Evolutionary conservation across 23 tunicate genomes (phyloP).

Genomic region (Styela clava): DNA sequence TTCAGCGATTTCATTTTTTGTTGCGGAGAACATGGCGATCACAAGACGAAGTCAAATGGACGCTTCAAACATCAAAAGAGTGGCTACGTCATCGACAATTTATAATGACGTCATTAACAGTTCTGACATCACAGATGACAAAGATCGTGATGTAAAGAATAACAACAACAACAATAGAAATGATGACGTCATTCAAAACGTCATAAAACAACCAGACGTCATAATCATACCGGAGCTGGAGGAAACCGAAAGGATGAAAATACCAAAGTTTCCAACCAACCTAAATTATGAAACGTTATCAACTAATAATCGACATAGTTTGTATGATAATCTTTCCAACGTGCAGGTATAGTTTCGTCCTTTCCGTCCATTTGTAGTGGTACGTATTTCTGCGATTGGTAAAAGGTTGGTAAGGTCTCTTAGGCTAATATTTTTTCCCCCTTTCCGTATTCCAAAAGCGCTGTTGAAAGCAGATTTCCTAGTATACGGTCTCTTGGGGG

Average conservation of each 20-base stretch:
- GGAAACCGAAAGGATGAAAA: too few relatives aligned
- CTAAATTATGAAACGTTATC: not conserved
- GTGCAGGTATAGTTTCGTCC: too few relatives aligned
- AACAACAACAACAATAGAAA: slow-evolving; percentile 1
- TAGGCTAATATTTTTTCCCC: too few relatives aligned
- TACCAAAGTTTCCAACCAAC: slow-evolving; percentile 12
- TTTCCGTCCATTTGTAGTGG: too few relatives aligned
- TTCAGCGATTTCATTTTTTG: slow-evolving; percentile 33
- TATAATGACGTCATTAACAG: slow-evolving; percentile 9
- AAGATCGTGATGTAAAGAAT: not conserved
- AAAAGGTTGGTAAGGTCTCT: too few relatives aligned
- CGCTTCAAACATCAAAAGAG: not conserved
- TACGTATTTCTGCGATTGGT: too few relatives aligned
- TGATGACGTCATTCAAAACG: not conserved
- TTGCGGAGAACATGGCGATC: slow-evolving; percentile 42
- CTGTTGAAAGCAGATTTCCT: too few relatives aligned
- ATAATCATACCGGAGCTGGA: not conserved
- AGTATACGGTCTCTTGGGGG: too few relatives aligned
- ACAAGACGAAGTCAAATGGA: not conserved
- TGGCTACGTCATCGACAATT: slow-evolving; percentile 6
- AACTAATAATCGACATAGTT: not conserved
- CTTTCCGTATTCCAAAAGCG: too few relatives aligned
- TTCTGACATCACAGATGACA: not conserved
- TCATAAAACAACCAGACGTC: not conserved
- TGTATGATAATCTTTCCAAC: not conserved